Evolutionary conservation across 2,888 invertebrate species (phyloP), one percentile per base, ranked within the genome.

Genomic region (Polyommatus iphigenia): DNA sequence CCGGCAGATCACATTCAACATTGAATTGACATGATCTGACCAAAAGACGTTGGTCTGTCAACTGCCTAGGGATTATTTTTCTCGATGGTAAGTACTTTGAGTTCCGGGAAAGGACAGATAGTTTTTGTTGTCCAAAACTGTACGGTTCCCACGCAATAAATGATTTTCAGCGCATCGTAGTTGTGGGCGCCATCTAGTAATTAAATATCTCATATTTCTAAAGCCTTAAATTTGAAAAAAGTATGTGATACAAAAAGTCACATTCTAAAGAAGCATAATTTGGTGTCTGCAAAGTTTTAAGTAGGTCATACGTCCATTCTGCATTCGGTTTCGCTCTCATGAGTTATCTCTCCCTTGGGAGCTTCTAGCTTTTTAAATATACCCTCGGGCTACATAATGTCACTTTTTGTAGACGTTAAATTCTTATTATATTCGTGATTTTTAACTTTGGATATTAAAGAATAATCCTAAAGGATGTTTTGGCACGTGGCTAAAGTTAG

Each of bases 271-370:
- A 67, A 67, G 15, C 29, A 18, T 32, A 32, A 67, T 67, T 67
- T 6, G 20, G 29, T 67, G 67, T 67, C 67, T 67, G 67, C 4
- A 67, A 67, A 67, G 67, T 67, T 67, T 67, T 29, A 67, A 67
- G 29, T 67, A 29, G 29, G 18, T 67, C 29, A 67, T 2, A 67
- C 29, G 67, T 32, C 29, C 29, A 67, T 13, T 67, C 67, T 32
- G 67, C 18, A 67, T 67, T 67, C 10, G 24, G 62, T 20, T 24
- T 24, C 62, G 20, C 29, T 29, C 0, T 20, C 29, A 59, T n/a
- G 8, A 59, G 59, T 24, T 67, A 67, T 67, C 67, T 67, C 29
- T 67, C 67, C 29, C 67, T 15, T 6, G 6, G 67, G 67, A 67
- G 29, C 5, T 15, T 29, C 29, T 29, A 29, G 29, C 24, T 29